Evolutionary conservation across 2,797 vertebrate genomes (phyloP), one percentile per base, ranked within the genome.

Genomic region (Leptoclinus maculatus): DNA sequence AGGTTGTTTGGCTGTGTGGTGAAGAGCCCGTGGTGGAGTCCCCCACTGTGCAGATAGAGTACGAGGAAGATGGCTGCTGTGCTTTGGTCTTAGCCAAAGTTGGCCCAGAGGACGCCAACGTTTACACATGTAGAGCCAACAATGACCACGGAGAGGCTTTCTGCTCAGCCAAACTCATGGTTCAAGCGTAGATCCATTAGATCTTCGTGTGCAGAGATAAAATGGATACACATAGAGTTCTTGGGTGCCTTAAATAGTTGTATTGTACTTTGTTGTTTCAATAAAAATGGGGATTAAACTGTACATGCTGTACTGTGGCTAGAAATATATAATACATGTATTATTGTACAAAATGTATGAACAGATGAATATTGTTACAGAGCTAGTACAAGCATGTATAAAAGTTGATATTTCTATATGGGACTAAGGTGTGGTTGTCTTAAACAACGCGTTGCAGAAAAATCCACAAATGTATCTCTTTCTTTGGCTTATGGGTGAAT

Each of bases 1-100:
- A 95, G 85, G 95, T 96, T 86, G 78, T 96, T 70, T 97, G 96
- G 96, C 85, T 96, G 45, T 86, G 87, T 66, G 94, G 88, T 0
- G 76, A 91, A 17, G 87, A 93, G 58, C 92, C 94, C 5, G 56
- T 96, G 62, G 74, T 80, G 38, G 94, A 95, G 81, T 93, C 93
- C 0, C 56, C 92, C 12, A 32, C 70, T 3, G 85, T 94, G 29
- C 90, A 90, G 71, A 94, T 96, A n/a, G 94, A 96, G 59, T 95
- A 95, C 12, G 93, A 96, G 60, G 96, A 96, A 38, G 92, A 95
- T 0, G 96, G 96, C 10, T 53, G 72, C 83, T 96, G 96, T 57
- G 92, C 92, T 21, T 88, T 97, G 36, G 69, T 94, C 38, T 70
- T 97, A 17, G 45, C 81, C 2, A 70, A 78, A 25, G 90, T 93